Conservation (phyloP, 2,113 vertebrate species). For the Osmerus mordax region DNA sequence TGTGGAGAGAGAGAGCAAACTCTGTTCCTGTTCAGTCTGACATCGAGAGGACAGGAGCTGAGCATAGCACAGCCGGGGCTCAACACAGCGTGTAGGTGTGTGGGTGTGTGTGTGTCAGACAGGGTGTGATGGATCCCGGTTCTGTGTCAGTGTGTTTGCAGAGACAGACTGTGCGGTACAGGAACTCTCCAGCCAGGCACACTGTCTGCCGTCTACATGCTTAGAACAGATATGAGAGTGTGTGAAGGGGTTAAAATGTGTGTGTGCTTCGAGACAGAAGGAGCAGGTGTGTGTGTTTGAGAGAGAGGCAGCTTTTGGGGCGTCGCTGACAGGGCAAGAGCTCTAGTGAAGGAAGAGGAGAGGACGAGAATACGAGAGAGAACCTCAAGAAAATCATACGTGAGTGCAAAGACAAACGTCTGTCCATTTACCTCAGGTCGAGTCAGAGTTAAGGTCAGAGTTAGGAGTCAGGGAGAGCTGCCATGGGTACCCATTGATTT, state of each 20-base stretch:
- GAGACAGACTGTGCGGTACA: not conserved
- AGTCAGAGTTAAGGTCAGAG: not conserved
- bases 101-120: slow-evolving; percentile 14
- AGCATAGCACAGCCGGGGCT: not conserved
- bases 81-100: slow-evolving; percentile 9
- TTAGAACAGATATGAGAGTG: not conserved
- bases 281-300: not conserved
- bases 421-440: not conserved
- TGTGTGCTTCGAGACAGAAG: not conserved
- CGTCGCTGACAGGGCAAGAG: too few relatives aligned
- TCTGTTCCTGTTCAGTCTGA: too few relatives aligned
- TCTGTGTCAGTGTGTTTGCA: not conserved
- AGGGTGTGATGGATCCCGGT: slow-evolving; percentile 4
- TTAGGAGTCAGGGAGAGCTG: not conserved
- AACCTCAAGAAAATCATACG: too few relatives aligned
- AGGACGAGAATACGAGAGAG: not conserved
- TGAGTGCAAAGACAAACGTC: not conserved
- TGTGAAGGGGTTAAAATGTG: not conserved
- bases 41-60: slow-evolving; percentile 10
- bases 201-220: too few relatives aligned
- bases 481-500: slow-evolving; percentile 16
- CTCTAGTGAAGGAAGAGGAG: not conserved
- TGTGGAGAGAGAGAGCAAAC: slow-evolving; percentile 22
- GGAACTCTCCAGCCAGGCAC: not conserved
- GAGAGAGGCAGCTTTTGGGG: not conserved